Conservation (phyloP, 2,113 vertebrate species). For the Burhinus bistriatus region DNA sequence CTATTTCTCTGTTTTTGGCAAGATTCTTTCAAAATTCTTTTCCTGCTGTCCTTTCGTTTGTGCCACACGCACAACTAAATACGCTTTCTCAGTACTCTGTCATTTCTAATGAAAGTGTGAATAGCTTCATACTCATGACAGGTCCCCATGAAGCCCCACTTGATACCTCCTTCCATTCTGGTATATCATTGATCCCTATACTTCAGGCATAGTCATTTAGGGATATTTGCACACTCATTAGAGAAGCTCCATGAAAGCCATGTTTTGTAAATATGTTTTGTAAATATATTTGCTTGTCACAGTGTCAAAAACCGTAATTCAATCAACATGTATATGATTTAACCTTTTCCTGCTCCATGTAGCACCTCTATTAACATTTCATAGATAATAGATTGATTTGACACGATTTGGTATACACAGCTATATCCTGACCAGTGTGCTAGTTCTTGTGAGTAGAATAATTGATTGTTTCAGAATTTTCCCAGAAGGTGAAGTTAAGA, state of each 20-base stretch:
- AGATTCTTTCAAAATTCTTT: background rate
- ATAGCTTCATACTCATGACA: background rate
- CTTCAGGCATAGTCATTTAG: background rate
- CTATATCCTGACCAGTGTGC: background rate
- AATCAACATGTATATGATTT: background rate
- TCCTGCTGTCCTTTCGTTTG: background rate
- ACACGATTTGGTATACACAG: background rate
- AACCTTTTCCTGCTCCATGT: background rate
- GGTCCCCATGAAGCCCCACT: background rate
- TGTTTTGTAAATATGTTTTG: background rate
- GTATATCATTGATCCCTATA: background rate
- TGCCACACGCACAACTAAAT: background rate
- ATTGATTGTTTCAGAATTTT: background rate
- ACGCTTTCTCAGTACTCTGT: background rate
- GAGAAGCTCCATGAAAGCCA: background rate
- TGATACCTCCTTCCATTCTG: background rate
- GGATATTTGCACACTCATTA: background rate
- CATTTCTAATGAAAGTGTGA: background rate
- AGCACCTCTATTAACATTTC: background rate
- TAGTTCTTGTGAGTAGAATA: background rate
- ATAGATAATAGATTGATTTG: background rate
- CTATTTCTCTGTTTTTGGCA: background rate
- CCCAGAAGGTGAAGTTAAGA: background rate
- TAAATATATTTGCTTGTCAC: background rate
- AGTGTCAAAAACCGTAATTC: background rate